A percentile compares a stretch with the other conserved stretches of the same genome.
These are phyloP conservation scores for Pollenia griseotomentosa DNA, from an alignment of 2,888 invertebrate species.

Conservation along the genomic window DNA sequence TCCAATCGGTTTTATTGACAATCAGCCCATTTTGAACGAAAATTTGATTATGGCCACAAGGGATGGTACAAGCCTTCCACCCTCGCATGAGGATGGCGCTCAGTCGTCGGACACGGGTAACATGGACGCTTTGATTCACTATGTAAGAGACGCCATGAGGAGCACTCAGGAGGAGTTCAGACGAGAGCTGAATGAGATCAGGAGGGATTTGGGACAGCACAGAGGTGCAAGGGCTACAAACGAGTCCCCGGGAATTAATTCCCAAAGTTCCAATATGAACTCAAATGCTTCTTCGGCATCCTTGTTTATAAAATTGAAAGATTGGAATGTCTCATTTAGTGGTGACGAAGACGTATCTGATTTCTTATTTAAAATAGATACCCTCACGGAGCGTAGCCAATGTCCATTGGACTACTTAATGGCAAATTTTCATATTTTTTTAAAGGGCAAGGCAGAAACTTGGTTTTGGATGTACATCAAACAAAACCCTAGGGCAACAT, in stretches of 20 bases:
- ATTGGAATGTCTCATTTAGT: slow-evolving; percentile 1
- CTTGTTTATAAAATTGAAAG: neutral
- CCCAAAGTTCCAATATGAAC: neutral
- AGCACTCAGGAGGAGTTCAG: slow-evolving; percentile 8
- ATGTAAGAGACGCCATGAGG: neutral
- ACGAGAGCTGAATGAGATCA: neutral
- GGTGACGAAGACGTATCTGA: neutral
- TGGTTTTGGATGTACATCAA: no score
- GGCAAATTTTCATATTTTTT: slow-evolving; percentile 27
- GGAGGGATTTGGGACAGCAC: neutral
- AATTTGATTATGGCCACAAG: no score
- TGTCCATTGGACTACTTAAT: neutral
- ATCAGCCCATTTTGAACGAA: no score
- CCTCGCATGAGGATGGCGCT: neutral
- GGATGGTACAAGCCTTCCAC: neutral
- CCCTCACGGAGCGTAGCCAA: neutral
- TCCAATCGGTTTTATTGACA: no score
- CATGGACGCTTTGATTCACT: neutral
- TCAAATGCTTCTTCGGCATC: neutral
- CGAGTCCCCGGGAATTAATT: no score
- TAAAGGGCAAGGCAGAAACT: no score
- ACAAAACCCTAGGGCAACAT: no score
- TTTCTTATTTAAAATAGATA: slow-evolving; percentile 16
- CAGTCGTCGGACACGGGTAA: neutral
- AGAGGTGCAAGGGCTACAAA: no score